Conservation (phyloP, 2,888 invertebrate species). For the Andrena hattorfiana region DNA sequence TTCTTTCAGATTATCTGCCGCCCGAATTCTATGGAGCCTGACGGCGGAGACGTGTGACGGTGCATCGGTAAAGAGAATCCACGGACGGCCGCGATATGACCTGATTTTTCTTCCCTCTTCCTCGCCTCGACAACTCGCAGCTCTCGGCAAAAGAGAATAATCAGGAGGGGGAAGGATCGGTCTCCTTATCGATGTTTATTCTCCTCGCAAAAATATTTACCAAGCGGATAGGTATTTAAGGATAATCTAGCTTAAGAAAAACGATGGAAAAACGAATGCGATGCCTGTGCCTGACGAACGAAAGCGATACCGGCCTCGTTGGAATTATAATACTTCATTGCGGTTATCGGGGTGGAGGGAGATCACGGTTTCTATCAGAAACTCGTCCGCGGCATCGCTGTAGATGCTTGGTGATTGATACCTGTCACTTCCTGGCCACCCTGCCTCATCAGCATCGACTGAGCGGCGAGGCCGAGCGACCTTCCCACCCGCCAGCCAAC, state of each 20-base stretch:
- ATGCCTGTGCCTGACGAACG: neutral
- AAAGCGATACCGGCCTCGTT: conserved; percentile 16
- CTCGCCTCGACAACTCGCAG: neutral
- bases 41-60: conserved; percentile 42
- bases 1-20: conserved; percentile 68
- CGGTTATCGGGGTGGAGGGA: conserved; percentile 28
- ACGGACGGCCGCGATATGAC: conserved; percentile 35
- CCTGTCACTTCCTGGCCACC: conserved; percentile 74
- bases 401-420: conserved; percentile 77
- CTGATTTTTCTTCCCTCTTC: conserved; percentile 49
- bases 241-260: no score
- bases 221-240: no score
- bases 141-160: neutral
- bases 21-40: conserved; percentile 57
- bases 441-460: conserved; percentile 82
- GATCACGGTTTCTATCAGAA: conserved; percentile 69
- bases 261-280: no score
- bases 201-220: no score
- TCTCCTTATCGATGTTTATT: no score
- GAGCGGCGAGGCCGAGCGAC: conserved; percentile 65
- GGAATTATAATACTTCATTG: conserved; percentile 35
- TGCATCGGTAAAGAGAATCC: conserved; percentile 17
- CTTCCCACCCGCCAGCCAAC: conserved; percentile 68
- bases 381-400: conserved; percentile 43
- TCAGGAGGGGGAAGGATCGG: no score